Evolutionary conservation across 2,888 invertebrate genomes (phyloP), one percentile per base, ranked within the genome.

Genomic region (Ophion ellenae): DNA sequence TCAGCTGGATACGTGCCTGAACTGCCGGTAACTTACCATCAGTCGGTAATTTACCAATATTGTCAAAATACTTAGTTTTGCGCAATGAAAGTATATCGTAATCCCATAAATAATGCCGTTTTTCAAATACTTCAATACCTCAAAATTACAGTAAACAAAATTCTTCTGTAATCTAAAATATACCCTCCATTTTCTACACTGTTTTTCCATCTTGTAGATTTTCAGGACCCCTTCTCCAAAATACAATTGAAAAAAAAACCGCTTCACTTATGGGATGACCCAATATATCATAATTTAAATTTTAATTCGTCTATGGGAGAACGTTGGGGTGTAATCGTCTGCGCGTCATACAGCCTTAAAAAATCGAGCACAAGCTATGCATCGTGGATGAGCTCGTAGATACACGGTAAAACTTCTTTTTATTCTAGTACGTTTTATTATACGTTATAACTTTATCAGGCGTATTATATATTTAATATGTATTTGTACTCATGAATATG

Each of bases 381-480:
- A 14, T 47, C 9, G 11, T 47, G 11, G 14, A 14, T 14, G 14
- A 47, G 14, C 40, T 63, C 24, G n/a, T 36, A 66, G 61, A 63
- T 86, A 87, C 85, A 87, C 81, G 73, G 81, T 86, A 86, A 87
- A 84, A 83, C 47, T 79, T 75, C 5, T 87, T 79, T 70, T 79
- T 79, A 86, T 87, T 86, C 66, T 80, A 82, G 79, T 86, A 81
- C 74, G 79, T 53, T 77, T 80, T 87, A 80, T 85, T 69, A 45
- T 69, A 76, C 67, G 81, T 89, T 80, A 82, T 87, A 88, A 87
- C 86, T 90, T 87, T 88, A 89, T 90, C 89, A 84, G 53, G 53
- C 17, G 86, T 83, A 86, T 75, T 87, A 84, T 86, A 87, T 86
- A 87, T 86, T 88, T n/a, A n/a, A 32, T 57, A 59, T 71, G 20